These are phyloP conservation scores for Emys orbicularis DNA, from an alignment of 2,797 vertebrate genomes.

Conservation along the genomic window DNA sequence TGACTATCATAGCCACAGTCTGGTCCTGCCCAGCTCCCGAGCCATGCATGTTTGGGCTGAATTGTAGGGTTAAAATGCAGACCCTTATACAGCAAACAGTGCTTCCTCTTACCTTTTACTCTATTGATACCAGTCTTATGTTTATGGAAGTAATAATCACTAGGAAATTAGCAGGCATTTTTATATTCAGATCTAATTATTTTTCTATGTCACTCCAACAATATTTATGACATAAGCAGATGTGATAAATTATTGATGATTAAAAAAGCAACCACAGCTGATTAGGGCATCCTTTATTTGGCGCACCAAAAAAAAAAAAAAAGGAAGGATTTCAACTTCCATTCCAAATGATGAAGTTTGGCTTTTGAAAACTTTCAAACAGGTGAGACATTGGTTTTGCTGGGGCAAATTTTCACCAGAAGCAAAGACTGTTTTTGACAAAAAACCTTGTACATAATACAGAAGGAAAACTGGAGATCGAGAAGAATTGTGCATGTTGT, in stretches of 20 bases:
- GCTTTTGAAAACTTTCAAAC: neutral
- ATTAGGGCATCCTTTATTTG: neutral
- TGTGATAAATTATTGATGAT: neutral
- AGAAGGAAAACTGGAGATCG: neutral
- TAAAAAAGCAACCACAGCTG: neutral
- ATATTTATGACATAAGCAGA: neutral
- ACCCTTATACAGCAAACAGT: neutral
- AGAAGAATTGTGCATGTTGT: neutral
- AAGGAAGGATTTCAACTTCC: neutral
- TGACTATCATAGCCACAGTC: neutral
- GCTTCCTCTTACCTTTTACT: neutral
- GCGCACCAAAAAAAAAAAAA: neutral
- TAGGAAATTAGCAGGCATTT: neutral
- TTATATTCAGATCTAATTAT: constrained; percentile 2
- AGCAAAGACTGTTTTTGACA: neutral
- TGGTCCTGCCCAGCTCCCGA: neutral
- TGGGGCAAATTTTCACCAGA: neutral
- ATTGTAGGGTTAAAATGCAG: neutral
- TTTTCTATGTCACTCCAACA: neutral
- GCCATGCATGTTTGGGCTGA: neutral
- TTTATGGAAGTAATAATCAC: neutral
- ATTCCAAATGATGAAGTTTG: neutral
- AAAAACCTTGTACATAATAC: neutral
- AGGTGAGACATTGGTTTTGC: neutral
- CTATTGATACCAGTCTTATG: neutral